A percentile compares a stretch with the other conserved stretches of the same genome.
phyloP scores from a whole-genome alignment of 2,888 invertebrate genomes.

The Thecophora atra region DNA sequence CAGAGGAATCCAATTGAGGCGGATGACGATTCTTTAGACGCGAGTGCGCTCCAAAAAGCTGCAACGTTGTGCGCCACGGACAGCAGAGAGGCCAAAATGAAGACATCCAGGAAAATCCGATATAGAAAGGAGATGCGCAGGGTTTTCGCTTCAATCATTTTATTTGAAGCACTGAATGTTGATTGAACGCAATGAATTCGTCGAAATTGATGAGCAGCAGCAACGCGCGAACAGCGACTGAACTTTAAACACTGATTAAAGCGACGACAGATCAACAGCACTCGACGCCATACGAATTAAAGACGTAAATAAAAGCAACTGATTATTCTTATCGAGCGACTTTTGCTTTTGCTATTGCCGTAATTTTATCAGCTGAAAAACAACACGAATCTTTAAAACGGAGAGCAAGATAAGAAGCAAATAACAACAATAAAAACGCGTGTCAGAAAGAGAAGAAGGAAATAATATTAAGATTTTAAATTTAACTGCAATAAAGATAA shows the following conservation, averaged over 20 bases:
- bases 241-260: background rate
- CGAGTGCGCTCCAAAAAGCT: background rate
- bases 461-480: no score
- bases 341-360: background rate
- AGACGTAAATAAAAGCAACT: no score
- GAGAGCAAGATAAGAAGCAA: no score
- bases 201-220: background rate
- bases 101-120: conserved; percentile 21
- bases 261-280: background rate
- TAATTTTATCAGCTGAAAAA: no score
- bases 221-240: background rate
- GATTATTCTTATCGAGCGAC: background rate
- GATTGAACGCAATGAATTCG: no score
- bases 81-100: conserved; percentile 12
- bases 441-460: no score
- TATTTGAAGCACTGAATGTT: background rate
- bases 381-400: no score
- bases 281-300: no score
- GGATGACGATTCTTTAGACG: no score
- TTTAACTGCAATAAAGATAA: no score
- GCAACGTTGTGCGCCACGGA: conserved; percentile 16
- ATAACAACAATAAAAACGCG: no score
- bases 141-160: background rate
- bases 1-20: conserved; percentile 49
- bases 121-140: conserved; percentile 20